Base-by-base conservation (phyloP, 30 jellyfish, hydroid and myxozoan species). In the Hydractinia echinata region DNA sequence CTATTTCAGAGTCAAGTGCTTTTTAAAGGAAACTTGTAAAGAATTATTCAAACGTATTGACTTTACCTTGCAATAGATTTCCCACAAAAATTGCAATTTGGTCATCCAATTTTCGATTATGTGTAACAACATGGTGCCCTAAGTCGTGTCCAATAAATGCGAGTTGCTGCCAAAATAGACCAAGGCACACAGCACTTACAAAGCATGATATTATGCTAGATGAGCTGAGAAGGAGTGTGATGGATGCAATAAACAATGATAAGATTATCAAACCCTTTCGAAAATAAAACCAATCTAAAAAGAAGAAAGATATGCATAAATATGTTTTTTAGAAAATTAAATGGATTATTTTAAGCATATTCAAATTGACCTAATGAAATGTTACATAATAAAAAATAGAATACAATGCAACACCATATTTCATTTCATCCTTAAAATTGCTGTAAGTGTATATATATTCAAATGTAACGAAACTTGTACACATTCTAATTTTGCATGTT, bases 111-210 rank as follows among this genome's bases (percentile, higher is more conserved):
- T 81, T 87, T 49, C 87, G 55, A 66, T 76, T 81, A 50, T 88
- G 94, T 13, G 99, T 87, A 54, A 93, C 94, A 54, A 88, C 91
- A 62, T 93, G 99, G 61, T 93, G 99, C 0, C 99, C 99, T 54
- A 93, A 78, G 48, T 93, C 99, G 73, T 93, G 99, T 55, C 99
- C 99, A 54, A 93, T 81, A 77, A 93, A 93, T 55, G 99, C 99
- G 89, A 93, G 72, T 56, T 93, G 99, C 74, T 93, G 99, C 96
- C 96, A 93, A 64, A 84, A 87, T 56, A 93, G 78, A 5, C 99
- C 99, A 81, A 93, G 77, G 58, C 80, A 74, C 52, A 87, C 61
- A 5, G 86, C 99, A 67, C 95, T 95, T 19, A 79, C 84, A 52
- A 67, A 21, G 10, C 81, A 53, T 51, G 88, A 39, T 77, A 82